Evolutionary conservation across 35 echinoderm and acorn worm genomes (phyloP).

Genomic region (Chiridota heheva): DNA sequence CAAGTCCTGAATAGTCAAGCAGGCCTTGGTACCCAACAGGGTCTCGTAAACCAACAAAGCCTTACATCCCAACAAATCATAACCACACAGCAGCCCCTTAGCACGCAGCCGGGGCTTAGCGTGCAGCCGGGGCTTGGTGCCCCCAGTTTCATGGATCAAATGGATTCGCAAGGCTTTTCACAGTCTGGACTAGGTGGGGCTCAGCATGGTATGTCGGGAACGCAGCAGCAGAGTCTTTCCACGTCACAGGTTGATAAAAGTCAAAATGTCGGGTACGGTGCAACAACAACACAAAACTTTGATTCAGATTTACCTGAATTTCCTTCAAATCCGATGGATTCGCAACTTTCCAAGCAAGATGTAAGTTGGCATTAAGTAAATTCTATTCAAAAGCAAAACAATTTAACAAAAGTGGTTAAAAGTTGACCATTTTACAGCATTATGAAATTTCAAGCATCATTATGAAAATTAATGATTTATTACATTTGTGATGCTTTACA

Average conservation of each 20-base stretch:
- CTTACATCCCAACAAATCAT: not conserved
- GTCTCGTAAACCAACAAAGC: constrained; percentile 16
- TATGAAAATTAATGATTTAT: too few species aligned
- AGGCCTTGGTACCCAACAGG: not conserved
- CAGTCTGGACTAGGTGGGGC: too few species aligned
- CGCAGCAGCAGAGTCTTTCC: too few species aligned
- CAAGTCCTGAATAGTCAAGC: not conserved
- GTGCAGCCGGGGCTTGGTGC: too few species aligned
- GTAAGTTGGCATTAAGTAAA: constrained; percentile 9
- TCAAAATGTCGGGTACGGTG: constrained; percentile 6
- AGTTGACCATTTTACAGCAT: too few species aligned
- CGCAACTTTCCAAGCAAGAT: constrained; percentile 58
- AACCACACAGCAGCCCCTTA: not conserved
- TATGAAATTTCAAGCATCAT: too few species aligned
- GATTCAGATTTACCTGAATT: constrained; percentile 14
- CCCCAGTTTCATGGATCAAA: too few species aligned
- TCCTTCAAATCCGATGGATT: constrained; percentile 46
- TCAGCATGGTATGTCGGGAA: too few species aligned
- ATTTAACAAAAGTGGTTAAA: too few species aligned
- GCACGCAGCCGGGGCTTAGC: constrained; percentile 2
- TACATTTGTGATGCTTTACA: too few species aligned
- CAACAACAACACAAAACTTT: constrained; percentile 7
- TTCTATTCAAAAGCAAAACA: too few species aligned
- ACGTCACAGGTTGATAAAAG: not conserved
- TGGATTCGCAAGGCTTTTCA: too few species aligned